Evolutionary conservation across 2,888 invertebrate species (phyloP).

Genomic region (Actias luna): DNA sequence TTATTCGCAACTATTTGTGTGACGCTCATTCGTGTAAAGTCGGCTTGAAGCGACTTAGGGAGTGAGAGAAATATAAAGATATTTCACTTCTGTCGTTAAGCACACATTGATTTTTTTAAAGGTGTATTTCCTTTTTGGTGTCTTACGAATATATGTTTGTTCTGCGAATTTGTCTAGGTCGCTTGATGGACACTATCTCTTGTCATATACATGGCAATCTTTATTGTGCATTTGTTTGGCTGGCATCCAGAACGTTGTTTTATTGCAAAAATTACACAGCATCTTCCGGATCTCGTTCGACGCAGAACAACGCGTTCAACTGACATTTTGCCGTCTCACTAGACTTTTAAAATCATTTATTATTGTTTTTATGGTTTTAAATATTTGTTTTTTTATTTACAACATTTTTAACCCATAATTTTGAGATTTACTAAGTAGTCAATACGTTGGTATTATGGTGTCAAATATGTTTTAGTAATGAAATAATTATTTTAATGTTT

Average conservation of each 20-base stretch:
- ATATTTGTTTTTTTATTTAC: background rate
- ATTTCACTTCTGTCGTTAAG: no score
- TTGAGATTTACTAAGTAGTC: background rate
- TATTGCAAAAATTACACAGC: constrained; percentile 1
- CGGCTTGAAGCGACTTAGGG: no score
- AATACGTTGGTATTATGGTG: no score
- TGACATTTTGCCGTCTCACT: background rate
- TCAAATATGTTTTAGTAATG: no score
- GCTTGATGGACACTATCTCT: background rate
- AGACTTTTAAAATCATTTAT: background rate
- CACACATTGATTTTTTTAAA: no score
- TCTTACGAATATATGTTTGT: background rate
- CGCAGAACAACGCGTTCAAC: background rate
- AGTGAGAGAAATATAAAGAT: no score
- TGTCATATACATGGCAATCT: background rate
- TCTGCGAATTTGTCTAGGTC: constrained; percentile 10
- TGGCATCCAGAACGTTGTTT: background rate
- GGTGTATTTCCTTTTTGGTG: no score
- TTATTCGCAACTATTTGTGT: no score
- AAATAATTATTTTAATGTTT: no score
- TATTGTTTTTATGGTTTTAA: background rate
- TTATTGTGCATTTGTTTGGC: constrained; percentile 8
- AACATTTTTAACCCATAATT: background rate
- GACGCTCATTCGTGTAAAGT: no score
- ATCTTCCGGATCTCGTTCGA: background rate